Evolutionary conservation across 1,140 invertebrate species (phyloP).

Genomic region (Drosophila busckii): DNA sequence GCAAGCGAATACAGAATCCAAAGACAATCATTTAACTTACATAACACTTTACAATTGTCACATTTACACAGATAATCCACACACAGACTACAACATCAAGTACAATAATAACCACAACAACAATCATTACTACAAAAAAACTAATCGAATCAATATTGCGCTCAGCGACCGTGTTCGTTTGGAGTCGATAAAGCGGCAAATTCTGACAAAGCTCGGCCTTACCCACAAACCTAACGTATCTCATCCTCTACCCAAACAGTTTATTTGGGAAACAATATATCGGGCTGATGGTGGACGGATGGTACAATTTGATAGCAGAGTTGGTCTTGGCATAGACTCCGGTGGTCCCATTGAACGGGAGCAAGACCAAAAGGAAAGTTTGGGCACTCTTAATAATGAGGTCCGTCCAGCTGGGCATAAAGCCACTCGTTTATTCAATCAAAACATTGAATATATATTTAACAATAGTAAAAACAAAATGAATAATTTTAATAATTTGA

Average conservation of each 20-base stretch:
- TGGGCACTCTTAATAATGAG: neutral
- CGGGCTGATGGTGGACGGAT: conserved; percentile 80
- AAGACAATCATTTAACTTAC: conserved; percentile 27
- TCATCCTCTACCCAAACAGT: conserved; percentile 82
- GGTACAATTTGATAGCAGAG: conserved; percentile 35
- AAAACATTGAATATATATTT: conserved; percentile 1
- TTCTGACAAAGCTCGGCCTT: conserved; percentile 86
- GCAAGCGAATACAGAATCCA: conserved; percentile 9
- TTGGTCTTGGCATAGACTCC: too few species aligned
- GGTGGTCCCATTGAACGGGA: neutral
- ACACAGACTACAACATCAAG: conserved; percentile 60
- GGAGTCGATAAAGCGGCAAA: conserved; percentile 88
- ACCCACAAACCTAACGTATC: conserved; percentile 85
- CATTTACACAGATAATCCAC: conserved; percentile 69
- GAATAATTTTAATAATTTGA: conserved; percentile 9
- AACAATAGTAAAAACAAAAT: conserved; percentile 12
- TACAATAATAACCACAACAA: conserved; percentile 47
- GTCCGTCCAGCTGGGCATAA: neutral
- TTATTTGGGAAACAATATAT: conserved; percentile 85
- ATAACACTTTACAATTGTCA: conserved; percentile 66
- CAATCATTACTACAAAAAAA: conserved; percentile 36
- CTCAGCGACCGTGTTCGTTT: conserved; percentile 82
- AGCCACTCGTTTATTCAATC: neutral
- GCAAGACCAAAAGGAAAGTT: conserved; percentile 3
- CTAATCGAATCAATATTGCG: conserved; percentile 40